phyloP scores from a whole-genome alignment of 2,888 invertebrate species.

The Cenopis cana region DNA sequence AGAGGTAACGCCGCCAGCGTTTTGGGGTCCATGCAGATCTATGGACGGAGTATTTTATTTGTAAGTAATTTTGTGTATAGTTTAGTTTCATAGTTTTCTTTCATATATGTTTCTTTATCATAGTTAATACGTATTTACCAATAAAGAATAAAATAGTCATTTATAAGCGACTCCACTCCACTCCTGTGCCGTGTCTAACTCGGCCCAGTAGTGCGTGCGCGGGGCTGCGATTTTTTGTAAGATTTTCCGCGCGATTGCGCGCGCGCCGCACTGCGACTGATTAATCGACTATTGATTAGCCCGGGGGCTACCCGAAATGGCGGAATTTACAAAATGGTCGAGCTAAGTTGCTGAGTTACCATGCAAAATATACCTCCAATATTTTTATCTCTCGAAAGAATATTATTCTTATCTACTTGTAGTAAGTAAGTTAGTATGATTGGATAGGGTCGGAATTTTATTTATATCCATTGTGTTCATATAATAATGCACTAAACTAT shows the following conservation, averaged over 20 bases:
- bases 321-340: slow-evolving; percentile 28
- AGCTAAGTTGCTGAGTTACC: background rate
- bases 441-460: background rate
- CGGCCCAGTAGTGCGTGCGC: slow-evolving; percentile 47
- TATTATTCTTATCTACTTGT: background rate
- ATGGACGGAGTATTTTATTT: too few relatives aligned
- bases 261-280: slow-evolving; percentile 76
- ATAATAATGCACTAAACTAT: too few relatives aligned
- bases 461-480: background rate
- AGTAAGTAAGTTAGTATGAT: too few relatives aligned
- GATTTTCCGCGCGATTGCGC: slow-evolving; percentile 81
- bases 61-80: too few relatives aligned
- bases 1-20: too few relatives aligned
- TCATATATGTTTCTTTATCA: too few relatives aligned
- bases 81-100: too few relatives aligned
- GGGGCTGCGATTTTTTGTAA: slow-evolving; percentile 80
- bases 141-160: too few relatives aligned
- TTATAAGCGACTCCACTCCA: slow-evolving; percentile 13
- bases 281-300: slow-evolving; percentile 83
- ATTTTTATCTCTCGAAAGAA: background rate
- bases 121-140: too few relatives aligned
- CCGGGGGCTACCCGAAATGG: slow-evolving; percentile 50
- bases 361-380: background rate
- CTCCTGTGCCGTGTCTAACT: slow-evolving; percentile 28
- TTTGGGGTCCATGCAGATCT: too few relatives aligned